Conservation (phyloP, 2,797 vertebrate species). For the Muscicapa striata region DNA sequence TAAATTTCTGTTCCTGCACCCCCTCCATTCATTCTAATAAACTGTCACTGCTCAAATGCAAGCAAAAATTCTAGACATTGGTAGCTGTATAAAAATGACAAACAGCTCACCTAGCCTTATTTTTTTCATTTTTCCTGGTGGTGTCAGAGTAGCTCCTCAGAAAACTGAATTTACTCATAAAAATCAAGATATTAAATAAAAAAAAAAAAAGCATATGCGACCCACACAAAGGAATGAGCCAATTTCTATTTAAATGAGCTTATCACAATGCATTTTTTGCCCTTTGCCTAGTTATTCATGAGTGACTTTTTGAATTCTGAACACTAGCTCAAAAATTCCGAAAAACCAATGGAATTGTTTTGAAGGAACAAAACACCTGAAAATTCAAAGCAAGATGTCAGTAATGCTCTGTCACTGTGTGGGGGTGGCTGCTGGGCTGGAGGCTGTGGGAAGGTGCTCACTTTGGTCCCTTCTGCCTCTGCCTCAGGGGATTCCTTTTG, state of each 20-base stretch:
- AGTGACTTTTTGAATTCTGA: constrained; percentile 29
- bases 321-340: background rate
- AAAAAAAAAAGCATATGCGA: background rate
- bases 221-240: background rate
- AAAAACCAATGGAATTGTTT: background rate
- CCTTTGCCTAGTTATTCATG: constrained; percentile 40
- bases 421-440: background rate
- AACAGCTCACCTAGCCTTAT: background rate
- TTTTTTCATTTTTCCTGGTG: background rate
- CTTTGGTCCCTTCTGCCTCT: fast-evolving
- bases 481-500: fast-evolving
- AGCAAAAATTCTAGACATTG: background rate
- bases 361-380: background rate
- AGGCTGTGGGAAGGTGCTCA: background rate
- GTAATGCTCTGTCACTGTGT: fast-evolving
- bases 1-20: background rate
- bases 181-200: background rate
- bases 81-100: background rate
- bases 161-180: background rate
- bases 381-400: background rate
- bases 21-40: background rate
- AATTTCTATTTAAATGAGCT: constrained; percentile 64
- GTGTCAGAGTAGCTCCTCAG: background rate
- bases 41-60: background rate
- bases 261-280: constrained; percentile 49